Evolutionary conservation across 2,113 vertebrate genomes (phyloP), one percentile per base, ranked within the genome.

Genomic region (Catharus fuscescens): DNA sequence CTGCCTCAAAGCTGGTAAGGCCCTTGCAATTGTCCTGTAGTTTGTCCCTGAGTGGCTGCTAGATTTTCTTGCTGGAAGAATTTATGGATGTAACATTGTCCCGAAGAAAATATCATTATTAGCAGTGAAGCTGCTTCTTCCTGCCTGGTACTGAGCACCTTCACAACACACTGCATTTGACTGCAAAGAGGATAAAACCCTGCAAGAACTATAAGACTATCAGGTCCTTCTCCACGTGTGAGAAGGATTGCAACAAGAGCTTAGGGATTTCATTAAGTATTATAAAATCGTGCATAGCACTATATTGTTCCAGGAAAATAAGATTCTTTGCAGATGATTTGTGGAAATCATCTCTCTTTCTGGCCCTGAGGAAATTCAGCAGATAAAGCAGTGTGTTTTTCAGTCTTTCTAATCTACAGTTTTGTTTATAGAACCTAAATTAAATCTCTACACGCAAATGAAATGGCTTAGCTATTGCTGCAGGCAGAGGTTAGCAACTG

Each of bases 381-480:
- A 81, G 77, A 81, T 86, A 74, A 13, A 92, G 45, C 26, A 85
- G 48, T 86, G 42, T 85, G 42, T 13, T 93, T 84, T 92, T 81
- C 64, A 73, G 60, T 53, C 57, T 80, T 89, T 76, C 54, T 79
- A 92, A 81, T 92, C 88, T 81, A 71, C 36, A 59, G 31, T 65
- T 94, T 95, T 95, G 80, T 96, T 96, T 97, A 94, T 60, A 87
- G 83, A 90, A 62, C 54, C 62, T 81, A 88, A 89, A 94, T 96
- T 91, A 93, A 97, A 88, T 93, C 47, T 88, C 76, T 91, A 78
- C 84, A 92, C 12, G 20, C 44, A 96, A 91, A 95, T 88, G 74
- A 86, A 92, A 90, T 57, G 38, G 40, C 47, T 94, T 87, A 32
- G 64, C 76, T 91, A 50, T 94, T 94, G 66, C 92, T 95, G 69